phyloP scores from a whole-genome alignment of 2,797 vertebrate genomes.

The Pogoniulus pusillus region DNA sequence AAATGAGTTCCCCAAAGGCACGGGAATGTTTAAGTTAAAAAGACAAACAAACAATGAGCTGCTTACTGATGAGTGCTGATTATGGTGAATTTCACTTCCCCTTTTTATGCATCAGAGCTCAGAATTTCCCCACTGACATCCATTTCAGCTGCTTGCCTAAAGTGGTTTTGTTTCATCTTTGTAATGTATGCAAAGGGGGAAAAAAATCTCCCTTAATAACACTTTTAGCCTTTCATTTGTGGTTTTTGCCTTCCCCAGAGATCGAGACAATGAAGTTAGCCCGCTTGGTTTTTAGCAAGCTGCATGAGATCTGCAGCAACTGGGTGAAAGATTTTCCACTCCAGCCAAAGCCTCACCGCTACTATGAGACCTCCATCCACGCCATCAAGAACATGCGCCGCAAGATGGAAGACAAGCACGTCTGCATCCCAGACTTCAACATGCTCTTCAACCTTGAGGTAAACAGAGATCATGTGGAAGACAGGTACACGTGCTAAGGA shows the following conservation, averaged over 20 bases:
- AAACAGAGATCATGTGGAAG: neutral
- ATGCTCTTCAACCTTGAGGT: slow-evolving; percentile 97
- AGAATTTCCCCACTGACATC: slow-evolving; percentile 39
- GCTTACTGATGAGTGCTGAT: slow-evolving; percentile 41
- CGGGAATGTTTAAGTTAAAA: slow-evolving; percentile 27
- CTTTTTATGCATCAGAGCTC: slow-evolving; percentile 41
- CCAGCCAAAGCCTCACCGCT: slow-evolving; percentile 87
- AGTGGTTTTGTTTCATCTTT: slow-evolving; percentile 63
- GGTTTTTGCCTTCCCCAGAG: slow-evolving; percentile 79
- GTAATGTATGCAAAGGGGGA: slow-evolving; percentile 4
- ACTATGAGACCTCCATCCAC: slow-evolving; percentile 97
- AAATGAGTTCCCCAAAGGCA: slow-evolving; percentile 44
- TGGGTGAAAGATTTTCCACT: slow-evolving; percentile 95
- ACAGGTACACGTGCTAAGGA: accelerated
- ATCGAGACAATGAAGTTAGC: slow-evolving; percentile 91
- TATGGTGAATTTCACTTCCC: slow-evolving; percentile 32
- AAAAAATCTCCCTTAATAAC: neutral
- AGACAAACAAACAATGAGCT: slow-evolving; percentile 50
- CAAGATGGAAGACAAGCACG: slow-evolving; percentile 98
- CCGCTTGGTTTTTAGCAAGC: slow-evolving; percentile 88
- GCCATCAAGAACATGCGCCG: slow-evolving; percentile 99
- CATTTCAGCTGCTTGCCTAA: neutral
- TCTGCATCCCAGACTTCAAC: slow-evolving; percentile 98
- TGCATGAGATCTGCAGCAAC: slow-evolving; percentile 90
- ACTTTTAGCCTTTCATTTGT: slow-evolving; percentile 45